Percentiles rank a stretch among this genome's conserved stretches.
Conservation (phyloP, 2,888 invertebrate species). For the Conistra vaccinii region DNA sequence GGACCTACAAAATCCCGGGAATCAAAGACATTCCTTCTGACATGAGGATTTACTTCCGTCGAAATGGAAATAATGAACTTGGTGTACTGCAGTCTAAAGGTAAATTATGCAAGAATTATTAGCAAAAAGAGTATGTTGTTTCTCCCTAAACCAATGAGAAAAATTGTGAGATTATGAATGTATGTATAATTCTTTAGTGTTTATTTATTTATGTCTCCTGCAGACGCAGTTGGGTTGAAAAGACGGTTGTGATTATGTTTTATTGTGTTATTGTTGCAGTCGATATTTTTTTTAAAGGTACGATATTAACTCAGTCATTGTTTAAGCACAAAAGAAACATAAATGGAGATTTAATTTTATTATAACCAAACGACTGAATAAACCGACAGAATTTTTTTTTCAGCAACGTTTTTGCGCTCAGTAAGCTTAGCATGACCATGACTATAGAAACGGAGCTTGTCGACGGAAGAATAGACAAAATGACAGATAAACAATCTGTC, state of each 20-base stretch:
- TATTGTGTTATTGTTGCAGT: too few relatives aligned
- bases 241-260: background rate
- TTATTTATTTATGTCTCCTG: background rate
- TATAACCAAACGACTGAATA: background rate
- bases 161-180: background rate
- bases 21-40: slow-evolving; percentile 95
- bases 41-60: slow-evolving; percentile 92
- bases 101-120: slow-evolving; percentile 63
- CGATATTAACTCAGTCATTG: background rate
- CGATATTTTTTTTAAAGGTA: background rate
- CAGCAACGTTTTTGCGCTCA: background rate
- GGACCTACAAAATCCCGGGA: slow-evolving; percentile 95
- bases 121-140: background rate
- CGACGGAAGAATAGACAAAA: too few relatives aligned
- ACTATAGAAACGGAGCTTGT: too few relatives aligned
- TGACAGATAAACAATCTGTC: too few relatives aligned
- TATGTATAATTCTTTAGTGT: background rate
- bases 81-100: slow-evolving; percentile 93
- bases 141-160: background rate
- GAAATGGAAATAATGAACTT: slow-evolving; percentile 91
- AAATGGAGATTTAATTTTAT: background rate
- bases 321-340: background rate
- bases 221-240: background rate
- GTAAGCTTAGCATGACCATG: too few relatives aligned
- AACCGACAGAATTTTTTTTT: too few relatives aligned